Conservation (phyloP, 2,113 vertebrate genomes). For the Aplodontia rufa region DNA sequence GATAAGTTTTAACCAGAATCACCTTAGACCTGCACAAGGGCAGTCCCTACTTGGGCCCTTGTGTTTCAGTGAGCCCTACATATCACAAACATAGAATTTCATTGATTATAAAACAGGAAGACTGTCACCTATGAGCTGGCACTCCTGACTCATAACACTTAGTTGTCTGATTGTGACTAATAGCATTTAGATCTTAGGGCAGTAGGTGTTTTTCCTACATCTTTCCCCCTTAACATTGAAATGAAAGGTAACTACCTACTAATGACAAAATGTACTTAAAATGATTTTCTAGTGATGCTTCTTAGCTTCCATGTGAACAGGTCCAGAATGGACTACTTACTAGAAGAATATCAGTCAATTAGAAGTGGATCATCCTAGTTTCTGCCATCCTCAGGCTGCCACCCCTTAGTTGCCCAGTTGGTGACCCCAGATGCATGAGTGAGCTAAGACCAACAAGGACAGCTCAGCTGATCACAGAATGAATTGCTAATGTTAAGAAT, state of each 20-base stretch:
- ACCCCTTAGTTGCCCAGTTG: not conserved
- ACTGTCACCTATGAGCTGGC: not conserved
- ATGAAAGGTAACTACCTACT: not conserved
- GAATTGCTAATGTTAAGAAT: not conserved
- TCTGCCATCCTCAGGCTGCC: not conserved
- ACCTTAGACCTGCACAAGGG: accelerated
- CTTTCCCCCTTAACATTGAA: not conserved
- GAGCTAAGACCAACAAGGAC: not conserved
- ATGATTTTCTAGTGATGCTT: not conserved
- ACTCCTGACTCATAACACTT: not conserved
- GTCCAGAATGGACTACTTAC: not conserved
- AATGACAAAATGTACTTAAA: not conserved
- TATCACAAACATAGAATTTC: not conserved
- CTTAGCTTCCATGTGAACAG: not conserved
- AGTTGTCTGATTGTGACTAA: not conserved
- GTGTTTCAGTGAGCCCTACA: not conserved
- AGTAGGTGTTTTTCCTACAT: not conserved
- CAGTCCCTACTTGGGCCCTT: accelerated
- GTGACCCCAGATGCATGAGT: not conserved
- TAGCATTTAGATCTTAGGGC: not conserved
- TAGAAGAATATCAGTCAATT: not conserved
- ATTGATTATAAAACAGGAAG: not conserved
- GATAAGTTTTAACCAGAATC: not conserved
- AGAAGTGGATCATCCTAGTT: not conserved
- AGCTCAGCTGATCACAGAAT: not conserved